These are phyloP conservation scores for Drosophila rellima DNA, from an alignment of 2,888 invertebrate species.

Conservation along the genomic window DNA sequence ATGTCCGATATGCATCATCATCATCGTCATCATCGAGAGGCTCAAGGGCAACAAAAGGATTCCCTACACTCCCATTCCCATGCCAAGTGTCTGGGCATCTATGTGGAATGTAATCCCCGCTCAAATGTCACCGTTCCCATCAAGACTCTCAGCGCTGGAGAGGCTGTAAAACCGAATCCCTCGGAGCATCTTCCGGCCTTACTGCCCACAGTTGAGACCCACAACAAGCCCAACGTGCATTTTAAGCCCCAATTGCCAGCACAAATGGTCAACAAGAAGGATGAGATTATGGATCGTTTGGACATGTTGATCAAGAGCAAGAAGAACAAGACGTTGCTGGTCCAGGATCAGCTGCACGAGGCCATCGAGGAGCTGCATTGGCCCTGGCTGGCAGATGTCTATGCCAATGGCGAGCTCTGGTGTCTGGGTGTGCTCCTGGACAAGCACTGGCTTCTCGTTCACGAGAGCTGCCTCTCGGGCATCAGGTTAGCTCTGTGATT, in stretches of 20 bases:
- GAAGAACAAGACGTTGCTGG: constrained; percentile 77
- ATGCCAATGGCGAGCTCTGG: constrained; percentile 89
- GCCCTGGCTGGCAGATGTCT: constrained; percentile 92
- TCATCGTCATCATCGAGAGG: constrained; percentile 1
- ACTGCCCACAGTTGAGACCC: constrained; percentile 66
- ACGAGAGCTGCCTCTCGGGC: constrained; percentile 86
- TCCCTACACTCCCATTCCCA: constrained; percentile 50
- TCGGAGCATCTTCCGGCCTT: constrained; percentile 45
- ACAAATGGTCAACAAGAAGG: constrained; percentile 68
- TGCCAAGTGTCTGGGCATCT: constrained; percentile 78
- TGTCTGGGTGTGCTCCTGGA: constrained; percentile 91
- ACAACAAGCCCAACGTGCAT: constrained; percentile 75
- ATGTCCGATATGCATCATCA: constrained; percentile 33
- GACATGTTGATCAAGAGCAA: constrained; percentile 75
- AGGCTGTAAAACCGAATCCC: constrained; percentile 40
- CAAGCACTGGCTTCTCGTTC: constrained; percentile 89
- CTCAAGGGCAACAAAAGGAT: constrained; percentile 49
- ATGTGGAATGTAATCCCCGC: constrained; percentile 81
- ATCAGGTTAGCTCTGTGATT: constrained; percentile 65
- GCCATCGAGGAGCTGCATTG: constrained; percentile 85
- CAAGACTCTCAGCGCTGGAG: constrained; percentile 80
- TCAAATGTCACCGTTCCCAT: constrained; percentile 76
- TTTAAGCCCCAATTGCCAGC: constrained; percentile 67
- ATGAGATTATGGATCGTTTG: constrained; percentile 77
- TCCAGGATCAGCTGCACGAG: constrained; percentile 80